phyloP scores from a whole-genome alignment of 1,140 invertebrate species.

The Bombus vancouverensis region DNA sequence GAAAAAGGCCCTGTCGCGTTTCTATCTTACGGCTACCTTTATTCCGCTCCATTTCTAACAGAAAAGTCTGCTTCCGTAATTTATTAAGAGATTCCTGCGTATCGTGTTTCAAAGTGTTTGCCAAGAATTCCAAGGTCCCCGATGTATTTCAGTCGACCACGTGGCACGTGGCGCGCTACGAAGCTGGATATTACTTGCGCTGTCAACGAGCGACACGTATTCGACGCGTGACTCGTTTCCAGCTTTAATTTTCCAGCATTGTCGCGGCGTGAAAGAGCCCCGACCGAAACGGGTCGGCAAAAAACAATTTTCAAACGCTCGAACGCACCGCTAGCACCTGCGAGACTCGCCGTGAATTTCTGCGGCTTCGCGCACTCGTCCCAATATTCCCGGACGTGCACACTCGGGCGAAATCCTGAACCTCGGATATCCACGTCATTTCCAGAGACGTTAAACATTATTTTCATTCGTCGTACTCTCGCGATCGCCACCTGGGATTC shows the following conservation, averaged over 20 bases:
- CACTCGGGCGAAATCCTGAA: too few species aligned
- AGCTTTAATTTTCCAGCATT: constrained; percentile 9
- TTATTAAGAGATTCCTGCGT: neutral
- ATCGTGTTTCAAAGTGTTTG: neutral
- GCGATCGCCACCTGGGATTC: constrained; percentile 29
- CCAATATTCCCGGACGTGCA: too few species aligned
- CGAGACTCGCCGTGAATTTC: too few species aligned
- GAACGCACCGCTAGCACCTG: neutral
- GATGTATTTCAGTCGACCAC: neutral
- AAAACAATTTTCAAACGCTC: neutral
- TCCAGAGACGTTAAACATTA: constrained; percentile 47
- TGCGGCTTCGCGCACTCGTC: too few species aligned
- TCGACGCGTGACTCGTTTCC: neutral
- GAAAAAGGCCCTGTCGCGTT: neutral
- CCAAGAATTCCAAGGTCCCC: constrained; percentile 18
- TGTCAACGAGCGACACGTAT: neutral
- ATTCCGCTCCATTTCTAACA: too few species aligned
- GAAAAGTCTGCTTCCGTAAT: neutral
- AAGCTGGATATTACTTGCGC: too few species aligned
- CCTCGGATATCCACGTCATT: constrained; percentile 24
- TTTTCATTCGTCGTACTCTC: constrained; percentile 32
- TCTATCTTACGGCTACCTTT: neutral
- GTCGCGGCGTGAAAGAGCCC: too few species aligned
- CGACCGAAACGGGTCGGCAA: neutral
- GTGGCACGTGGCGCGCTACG: too few species aligned